phyloP scores from a whole-genome alignment of 92 coral and sea anemone species.

The Phenganax stokvisi region DNA sequence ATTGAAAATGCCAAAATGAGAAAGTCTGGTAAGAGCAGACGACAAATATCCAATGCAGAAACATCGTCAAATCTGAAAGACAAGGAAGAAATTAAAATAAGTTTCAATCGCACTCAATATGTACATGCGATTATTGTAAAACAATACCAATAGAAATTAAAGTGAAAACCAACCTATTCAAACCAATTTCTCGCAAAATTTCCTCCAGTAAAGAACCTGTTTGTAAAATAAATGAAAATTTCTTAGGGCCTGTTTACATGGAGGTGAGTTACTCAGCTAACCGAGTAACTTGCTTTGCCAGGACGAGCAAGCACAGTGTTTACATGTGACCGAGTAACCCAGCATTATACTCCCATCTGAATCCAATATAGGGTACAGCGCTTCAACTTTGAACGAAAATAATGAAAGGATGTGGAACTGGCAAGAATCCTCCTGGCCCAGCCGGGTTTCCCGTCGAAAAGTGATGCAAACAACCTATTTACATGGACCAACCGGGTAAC shows the following conservation, averaged over 20 bases:
- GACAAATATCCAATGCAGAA: constrained; percentile 69
- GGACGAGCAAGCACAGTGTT: too few species aligned
- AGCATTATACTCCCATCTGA: too few species aligned
- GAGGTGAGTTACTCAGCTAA: too few species aligned
- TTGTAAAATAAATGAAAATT: neutral
- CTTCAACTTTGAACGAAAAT: neutral
- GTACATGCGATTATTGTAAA: neutral
- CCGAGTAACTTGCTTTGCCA: too few species aligned
- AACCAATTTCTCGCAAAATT: constrained; percentile 79
- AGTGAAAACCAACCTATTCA: constrained; percentile 59
- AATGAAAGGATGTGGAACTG: too few species aligned
- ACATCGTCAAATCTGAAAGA: constrained; percentile 79
- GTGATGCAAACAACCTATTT: too few species aligned
- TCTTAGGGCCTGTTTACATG: too few species aligned
- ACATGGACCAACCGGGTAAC: too few species aligned
- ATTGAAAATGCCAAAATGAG: constrained; percentile 65
- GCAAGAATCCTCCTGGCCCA: too few species aligned
- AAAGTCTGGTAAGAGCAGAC: constrained; percentile 79
- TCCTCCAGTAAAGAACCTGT: constrained; percentile 77
- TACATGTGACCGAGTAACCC: too few species aligned
- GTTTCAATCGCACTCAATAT: neutral
- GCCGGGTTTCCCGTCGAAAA: too few species aligned
- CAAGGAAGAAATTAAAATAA: neutral
- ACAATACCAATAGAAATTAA: neutral
- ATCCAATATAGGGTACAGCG: neutral